These are phyloP conservation scores for Nasonovia ribisnigri DNA, from an alignment of 2,888 invertebrate species.

Conservation along the genomic window DNA sequence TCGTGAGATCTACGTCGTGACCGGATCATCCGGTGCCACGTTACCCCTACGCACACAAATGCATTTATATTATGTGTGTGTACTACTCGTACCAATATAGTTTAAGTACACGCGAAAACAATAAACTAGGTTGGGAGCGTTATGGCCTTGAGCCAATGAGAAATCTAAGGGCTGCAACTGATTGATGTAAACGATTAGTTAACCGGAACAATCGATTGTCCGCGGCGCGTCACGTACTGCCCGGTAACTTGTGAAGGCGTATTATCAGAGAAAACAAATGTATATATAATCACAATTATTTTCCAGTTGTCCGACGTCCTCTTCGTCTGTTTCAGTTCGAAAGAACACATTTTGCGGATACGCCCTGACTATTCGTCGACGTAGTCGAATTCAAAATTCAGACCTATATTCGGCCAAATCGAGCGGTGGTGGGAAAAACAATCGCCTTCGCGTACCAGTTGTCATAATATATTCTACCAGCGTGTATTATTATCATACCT, in stretches of 20 bases:
- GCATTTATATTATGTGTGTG: not conserved
- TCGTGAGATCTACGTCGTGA: conserved; percentile 54
- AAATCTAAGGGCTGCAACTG: conserved; percentile 57
- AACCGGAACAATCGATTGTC: conserved; percentile 36
- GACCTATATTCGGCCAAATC: not conserved
- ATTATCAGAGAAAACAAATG: not conserved
- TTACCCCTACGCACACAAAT: not conserved
- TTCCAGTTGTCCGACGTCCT: not conserved
- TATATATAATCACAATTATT: not conserved
- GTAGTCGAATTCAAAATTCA: not conserved
- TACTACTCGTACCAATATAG: not conserved
- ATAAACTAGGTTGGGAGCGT: conserved; percentile 45
- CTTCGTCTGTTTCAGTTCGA: not conserved
- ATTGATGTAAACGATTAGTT: conserved; percentile 19
- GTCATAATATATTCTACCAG: not conserved
- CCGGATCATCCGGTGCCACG: conserved; percentile 10
- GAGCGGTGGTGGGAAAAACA: not conserved
- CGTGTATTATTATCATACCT: not conserved
- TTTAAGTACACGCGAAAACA: conserved; percentile 24
- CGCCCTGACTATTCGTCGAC: not conserved
- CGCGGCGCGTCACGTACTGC: not conserved
- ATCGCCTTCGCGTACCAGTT: not conserved
- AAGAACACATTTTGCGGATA: not conserved
- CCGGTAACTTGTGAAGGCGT: not conserved
- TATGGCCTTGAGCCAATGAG: conserved; percentile 48